Evolutionary conservation across 2,888 invertebrate species (phyloP), one percentile per base, ranked within the genome.

Genomic region (Tridacna crocea): DNA sequence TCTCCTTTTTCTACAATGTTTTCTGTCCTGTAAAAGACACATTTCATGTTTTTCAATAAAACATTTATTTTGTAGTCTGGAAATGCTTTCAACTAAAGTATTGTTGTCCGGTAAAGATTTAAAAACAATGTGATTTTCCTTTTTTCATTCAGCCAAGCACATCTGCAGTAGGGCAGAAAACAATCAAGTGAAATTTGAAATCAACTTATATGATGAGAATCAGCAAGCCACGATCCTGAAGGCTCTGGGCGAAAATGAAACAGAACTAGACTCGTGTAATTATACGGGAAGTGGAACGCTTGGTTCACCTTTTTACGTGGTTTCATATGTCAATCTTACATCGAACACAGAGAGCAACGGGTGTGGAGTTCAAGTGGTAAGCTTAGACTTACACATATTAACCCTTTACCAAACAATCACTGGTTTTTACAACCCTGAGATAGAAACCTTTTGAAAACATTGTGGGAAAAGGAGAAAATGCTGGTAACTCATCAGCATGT

Each of bases 291-390:
- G 26, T 10, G 75, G 75, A 0, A 75, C 26, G 2, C 10, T 26
- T 10, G 12, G 26, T 0, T 75, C 65, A 3, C 75, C 75, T 65
- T 75, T 75, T 48, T 22, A 22, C n/a, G 48, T 75, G 17, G 48
- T 48, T 0, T 36, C 66, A 3, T 26, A 55, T 36, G 55, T 76
- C 24, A 47, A 55, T 26, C 51, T 76, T 27, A 58, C 51, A 8
- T 27, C 48, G 0, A 27, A 55, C 27, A 24, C 66, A 1, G 75
- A 76, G 66, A 68, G 26, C 11, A 76, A 76, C n/a, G 27, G 8
- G 0, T 76, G 75, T 36, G 75, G 75, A 36, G 24, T 76, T 51
- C 26, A 51, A 76, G 48, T 22, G 75, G 75, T 76, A 55, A 55
- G 58, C 55, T 6, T 13, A 51, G 11, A 13, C 11, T 51, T 13